A percentile compares a stretch with the other conserved stretches of the same genome.
Evolutionary conservation across 2,888 invertebrate genomes (phyloP).

Genomic region (Stenichneumon culpator): DNA sequence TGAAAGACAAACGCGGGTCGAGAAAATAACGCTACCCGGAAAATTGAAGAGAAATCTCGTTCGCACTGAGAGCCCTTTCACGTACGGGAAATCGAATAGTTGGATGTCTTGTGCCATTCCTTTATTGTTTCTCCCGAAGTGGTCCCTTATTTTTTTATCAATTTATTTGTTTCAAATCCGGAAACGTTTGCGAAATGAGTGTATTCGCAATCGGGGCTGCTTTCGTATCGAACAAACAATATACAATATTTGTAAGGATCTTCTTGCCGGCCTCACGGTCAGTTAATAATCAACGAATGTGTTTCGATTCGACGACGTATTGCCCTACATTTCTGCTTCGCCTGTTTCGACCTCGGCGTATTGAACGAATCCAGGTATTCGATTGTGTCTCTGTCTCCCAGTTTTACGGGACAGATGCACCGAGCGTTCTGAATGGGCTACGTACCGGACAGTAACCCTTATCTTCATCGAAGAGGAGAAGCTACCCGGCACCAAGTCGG

Average conservation of each 20-base stretch:
- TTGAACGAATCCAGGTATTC: not conserved
- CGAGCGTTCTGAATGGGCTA: not conserved
- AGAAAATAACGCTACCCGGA: constrained; percentile 60
- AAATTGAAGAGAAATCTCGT: constrained; percentile 67
- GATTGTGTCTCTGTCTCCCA: too few species aligned
- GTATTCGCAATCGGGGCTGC: constrained; percentile 52
- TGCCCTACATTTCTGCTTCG: not conserved
- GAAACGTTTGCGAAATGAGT: constrained; percentile 48
- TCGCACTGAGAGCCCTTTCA: constrained; percentile 56
- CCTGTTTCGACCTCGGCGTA: not conserved
- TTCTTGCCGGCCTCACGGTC: not conserved
- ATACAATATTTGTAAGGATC: not conserved
- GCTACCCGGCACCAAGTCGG: too few species aligned
- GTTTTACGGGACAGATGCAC: not conserved
- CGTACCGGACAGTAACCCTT: not conserved
- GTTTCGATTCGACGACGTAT: not conserved
- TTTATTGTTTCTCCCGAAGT: constrained; percentile 59
- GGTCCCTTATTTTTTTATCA: constrained; percentile 38
- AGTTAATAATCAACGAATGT: too few species aligned
- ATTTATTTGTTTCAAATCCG: constrained; percentile 44
- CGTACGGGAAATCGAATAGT: constrained; percentile 63
- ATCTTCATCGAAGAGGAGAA: too few species aligned
- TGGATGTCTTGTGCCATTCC: constrained; percentile 50
- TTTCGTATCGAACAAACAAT: constrained; percentile 48
- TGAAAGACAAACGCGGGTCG: constrained; percentile 48